These are phyloP conservation scores for Marcusenius ussheri DNA, from an alignment of 2,113 vertebrate genomes.

Conservation along the genomic window DNA sequence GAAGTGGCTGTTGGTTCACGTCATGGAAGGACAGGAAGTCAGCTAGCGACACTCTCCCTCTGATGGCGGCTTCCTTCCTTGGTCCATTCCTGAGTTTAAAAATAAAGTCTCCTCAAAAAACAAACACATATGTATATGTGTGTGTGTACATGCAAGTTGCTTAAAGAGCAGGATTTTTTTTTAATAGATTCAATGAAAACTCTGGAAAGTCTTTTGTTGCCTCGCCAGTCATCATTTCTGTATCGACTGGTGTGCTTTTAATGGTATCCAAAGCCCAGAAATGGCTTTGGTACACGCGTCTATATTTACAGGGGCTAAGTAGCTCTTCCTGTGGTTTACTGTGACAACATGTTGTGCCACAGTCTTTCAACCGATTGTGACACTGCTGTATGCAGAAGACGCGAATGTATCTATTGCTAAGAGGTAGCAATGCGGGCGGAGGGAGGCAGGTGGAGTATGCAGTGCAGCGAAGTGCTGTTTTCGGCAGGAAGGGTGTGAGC, in stretches of 20 bases:
- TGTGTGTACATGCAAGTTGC: neutral
- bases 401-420: slow-evolving; percentile 48
- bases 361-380: neutral
- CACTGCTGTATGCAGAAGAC: neutral
- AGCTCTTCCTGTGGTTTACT: neutral
- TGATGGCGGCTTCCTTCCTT: slow-evolving; percentile 21
- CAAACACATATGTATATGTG: neutral
- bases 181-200: neutral
- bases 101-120: neutral
- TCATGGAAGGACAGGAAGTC: slow-evolving; percentile 21
- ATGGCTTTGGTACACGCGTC: no score
- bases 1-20: neutral
- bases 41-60: neutral
- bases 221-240: neutral
- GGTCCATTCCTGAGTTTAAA: slow-evolving; percentile 19
- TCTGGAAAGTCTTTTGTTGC: neutral
- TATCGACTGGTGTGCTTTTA: neutral
- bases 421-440: slow-evolving; percentile 27
- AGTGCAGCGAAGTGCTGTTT: slow-evolving; percentile 37
- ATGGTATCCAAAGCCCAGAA: neutral
- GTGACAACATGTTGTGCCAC: neutral
- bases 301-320: neutral
- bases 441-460: slow-evolving; percentile 32
- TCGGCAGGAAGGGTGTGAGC: slow-evolving; percentile 63
- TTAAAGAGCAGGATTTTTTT: neutral